These are phyloP conservation scores for Ceriagrion tenellum DNA, from an alignment of 2,888 invertebrate genomes.

Conservation along the genomic window DNA sequence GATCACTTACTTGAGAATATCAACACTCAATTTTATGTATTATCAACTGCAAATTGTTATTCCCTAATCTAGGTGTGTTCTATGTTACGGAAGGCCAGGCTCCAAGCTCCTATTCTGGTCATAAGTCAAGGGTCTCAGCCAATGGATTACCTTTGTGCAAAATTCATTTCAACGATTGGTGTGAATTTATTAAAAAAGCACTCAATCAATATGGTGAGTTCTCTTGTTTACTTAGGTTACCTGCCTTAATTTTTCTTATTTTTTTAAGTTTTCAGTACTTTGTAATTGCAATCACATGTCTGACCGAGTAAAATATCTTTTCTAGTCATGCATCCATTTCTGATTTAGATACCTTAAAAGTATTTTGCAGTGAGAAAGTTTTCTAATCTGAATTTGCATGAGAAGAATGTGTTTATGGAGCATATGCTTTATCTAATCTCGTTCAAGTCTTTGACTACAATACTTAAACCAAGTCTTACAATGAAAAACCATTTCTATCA, in stretches of 20 bases:
- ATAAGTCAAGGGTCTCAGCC: slow-evolving; percentile 71
- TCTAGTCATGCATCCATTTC: too few relatives aligned
- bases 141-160: slow-evolving; percentile 77
- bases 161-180: slow-evolving; percentile 83
- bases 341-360: too few relatives aligned
- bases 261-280: neutral
- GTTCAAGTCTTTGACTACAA: too few relatives aligned
- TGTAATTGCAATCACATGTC: neutral
- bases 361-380: too few relatives aligned
- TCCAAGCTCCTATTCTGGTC: slow-evolving; percentile 46
- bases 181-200: slow-evolving; percentile 81
- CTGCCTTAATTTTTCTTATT: too few relatives aligned
- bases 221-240: neutral
- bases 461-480: neutral
- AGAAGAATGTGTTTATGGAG: too few relatives aligned
- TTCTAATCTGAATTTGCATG: too few relatives aligned
- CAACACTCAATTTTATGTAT: neutral
- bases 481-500: slow-evolving; percentile 68
- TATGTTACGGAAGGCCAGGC: slow-evolving; percentile 77
- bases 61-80: slow-evolving; percentile 72
- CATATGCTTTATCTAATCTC: too few relatives aligned
- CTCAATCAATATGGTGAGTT: slow-evolving; percentile 84
- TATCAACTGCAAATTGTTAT: neutral
- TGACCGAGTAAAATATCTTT: too few relatives aligned
- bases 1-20: too few relatives aligned